Percentiles rank a stretch among this genome's conserved stretches.
Evolutionary conservation across 2,797 vertebrate genomes (phyloP).

Genomic region (Glyptemys insculpta): DNA sequence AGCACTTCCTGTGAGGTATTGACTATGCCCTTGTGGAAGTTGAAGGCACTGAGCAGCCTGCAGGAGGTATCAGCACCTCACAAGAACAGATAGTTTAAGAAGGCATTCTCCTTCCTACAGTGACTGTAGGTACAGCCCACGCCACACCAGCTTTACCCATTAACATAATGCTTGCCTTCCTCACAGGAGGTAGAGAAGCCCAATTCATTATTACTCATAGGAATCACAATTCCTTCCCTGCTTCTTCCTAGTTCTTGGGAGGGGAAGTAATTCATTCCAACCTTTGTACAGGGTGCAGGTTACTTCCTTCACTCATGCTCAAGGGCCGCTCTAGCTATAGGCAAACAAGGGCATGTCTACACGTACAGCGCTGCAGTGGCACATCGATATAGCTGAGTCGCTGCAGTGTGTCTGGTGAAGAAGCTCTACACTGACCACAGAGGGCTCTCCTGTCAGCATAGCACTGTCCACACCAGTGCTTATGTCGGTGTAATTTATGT

Average conservation of each 20-base stretch:
- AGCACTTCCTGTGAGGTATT: background rate
- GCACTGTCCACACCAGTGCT: no score
- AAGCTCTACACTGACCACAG: no score
- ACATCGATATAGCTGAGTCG: no score
- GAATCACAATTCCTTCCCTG: background rate
- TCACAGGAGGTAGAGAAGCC: background rate
- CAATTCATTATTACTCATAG: background rate
- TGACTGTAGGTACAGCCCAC: fast-evolving
- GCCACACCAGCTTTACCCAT: background rate
- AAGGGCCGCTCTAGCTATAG: no score
- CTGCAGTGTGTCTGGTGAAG: no score
- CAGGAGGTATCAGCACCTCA: background rate
- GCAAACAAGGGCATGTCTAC: no score
- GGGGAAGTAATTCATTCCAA: background rate
- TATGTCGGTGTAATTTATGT: no score
- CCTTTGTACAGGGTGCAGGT: background rate
- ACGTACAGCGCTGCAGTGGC: no score
- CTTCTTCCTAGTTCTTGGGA: background rate
- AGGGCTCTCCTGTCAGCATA: no score
- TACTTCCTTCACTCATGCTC: background rate
- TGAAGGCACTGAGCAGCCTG: background rate
- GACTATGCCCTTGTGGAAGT: background rate
- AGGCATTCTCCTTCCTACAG: background rate
- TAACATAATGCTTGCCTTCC: fast-evolving
- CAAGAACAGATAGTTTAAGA: background rate